phyloP scores from a whole-genome alignment of 2,888 invertebrate genomes.

The Phytoseiulus persimilis region DNA sequence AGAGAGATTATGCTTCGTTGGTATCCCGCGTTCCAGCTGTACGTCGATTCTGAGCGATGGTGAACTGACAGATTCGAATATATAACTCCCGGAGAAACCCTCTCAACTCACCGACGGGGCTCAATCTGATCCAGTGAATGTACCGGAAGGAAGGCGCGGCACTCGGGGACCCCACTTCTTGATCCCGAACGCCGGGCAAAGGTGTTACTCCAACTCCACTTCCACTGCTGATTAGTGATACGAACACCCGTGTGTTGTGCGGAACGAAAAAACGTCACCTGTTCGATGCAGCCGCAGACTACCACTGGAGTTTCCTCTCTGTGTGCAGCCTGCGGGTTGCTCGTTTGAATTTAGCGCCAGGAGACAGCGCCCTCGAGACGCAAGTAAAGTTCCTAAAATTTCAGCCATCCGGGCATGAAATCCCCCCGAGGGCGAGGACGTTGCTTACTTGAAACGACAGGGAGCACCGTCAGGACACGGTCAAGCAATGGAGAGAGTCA shows the following conservation, averaged over 20 bases:
- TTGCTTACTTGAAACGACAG: no score
- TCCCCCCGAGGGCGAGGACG: no score
- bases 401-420: no score
- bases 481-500: no score
- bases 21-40: neutral
- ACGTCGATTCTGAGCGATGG: neutral
- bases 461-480: no score
- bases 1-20: neutral
- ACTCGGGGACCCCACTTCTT: neutral
- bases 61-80: neutral
- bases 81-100: neutral
- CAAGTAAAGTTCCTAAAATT: no score
- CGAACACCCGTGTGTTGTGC: slow-evolving; percentile 5
- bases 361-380: no score
- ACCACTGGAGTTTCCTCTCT: neutral
- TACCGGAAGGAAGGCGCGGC: neutral
- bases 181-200: neutral
- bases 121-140: neutral
- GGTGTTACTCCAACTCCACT: neutral
- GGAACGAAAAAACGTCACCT: neutral
- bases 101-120: neutral
- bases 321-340: no score
- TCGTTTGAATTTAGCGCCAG: no score
- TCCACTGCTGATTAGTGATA: neutral
- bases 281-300: neutral